Percentiles rank a stretch among this genome's conserved stretches.
Conservation (phyloP, 2,113 vertebrate genomes). For the Furnarius figulus region DNA sequence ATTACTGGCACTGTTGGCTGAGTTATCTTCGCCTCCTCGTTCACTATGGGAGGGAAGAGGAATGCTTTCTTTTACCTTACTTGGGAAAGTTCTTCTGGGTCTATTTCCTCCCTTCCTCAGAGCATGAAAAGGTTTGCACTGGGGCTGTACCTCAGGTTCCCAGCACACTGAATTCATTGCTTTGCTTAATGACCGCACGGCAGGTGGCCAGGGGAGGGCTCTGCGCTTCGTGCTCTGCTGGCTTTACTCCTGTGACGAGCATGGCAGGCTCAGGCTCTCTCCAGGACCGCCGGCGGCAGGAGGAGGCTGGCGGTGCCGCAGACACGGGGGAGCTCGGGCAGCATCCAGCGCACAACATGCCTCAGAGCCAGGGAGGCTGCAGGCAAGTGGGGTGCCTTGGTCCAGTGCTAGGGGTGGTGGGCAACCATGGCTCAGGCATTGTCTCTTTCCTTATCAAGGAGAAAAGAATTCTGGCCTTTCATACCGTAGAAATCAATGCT, state of each 20-base stretch:
- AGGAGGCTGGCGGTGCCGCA: rapidly evolving
- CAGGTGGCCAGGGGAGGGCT: not conserved
- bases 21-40: not conserved
- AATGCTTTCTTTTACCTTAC: not conserved
- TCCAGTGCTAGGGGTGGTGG: not conserved
- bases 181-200: not conserved
- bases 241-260: not conserved
- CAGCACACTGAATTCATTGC: rapidly evolving
- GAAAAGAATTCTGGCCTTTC: not conserved
- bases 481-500: not conserved
- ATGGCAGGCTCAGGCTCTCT: not conserved
- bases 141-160: not conserved
- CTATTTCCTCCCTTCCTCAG: not conserved
- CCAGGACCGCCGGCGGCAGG: rapidly evolving
- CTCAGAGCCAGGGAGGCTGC: not conserved
- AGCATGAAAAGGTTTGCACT: not conserved
- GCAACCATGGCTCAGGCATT: not conserved
- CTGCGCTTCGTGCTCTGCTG: not conserved
- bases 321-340: not conserved
- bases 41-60: not conserved
- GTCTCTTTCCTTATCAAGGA: not conserved
- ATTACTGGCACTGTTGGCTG: not conserved
- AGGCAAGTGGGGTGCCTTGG: not conserved
- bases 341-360: not conserved
- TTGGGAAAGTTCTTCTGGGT: not conserved